Conservation (phyloP, 2,888 invertebrate genomes). For the Osedax fenrisi region DNA sequence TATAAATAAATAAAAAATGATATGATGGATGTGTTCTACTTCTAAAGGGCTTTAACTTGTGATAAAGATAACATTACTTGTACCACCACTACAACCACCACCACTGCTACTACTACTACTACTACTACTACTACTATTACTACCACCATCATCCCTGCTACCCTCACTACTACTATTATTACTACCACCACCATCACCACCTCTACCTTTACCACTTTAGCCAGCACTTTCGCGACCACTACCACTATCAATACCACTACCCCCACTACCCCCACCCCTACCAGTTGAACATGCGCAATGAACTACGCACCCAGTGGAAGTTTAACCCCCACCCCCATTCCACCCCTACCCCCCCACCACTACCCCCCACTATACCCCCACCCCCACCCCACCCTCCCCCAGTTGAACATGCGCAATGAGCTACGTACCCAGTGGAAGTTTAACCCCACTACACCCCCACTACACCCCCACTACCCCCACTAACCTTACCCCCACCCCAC, state of each 20-base stretch:
- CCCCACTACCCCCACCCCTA: not conserved
- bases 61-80: too few species aligned
- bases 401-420: not conserved
- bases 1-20: too few species aligned
- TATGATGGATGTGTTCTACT: too few species aligned
- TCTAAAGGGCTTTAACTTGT: too few species aligned
- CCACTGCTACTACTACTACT: too few species aligned
- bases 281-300: not conserved
- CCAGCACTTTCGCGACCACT: not conserved
- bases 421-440: not conserved
- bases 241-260: not conserved
- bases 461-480: not conserved
- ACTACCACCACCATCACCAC: too few species aligned
- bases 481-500: not conserved
- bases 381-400: not conserved
- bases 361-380: not conserved
- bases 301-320: not conserved
- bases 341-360: not conserved
- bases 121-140: too few species aligned
- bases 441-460: not conserved
- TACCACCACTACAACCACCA: too few species aligned
- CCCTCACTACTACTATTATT: too few species aligned
- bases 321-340: not conserved
- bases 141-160: too few species aligned
- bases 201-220: not conserved